Conservation (phyloP, 2,113 vertebrate genomes). For the Daboia siamensis region DNA sequence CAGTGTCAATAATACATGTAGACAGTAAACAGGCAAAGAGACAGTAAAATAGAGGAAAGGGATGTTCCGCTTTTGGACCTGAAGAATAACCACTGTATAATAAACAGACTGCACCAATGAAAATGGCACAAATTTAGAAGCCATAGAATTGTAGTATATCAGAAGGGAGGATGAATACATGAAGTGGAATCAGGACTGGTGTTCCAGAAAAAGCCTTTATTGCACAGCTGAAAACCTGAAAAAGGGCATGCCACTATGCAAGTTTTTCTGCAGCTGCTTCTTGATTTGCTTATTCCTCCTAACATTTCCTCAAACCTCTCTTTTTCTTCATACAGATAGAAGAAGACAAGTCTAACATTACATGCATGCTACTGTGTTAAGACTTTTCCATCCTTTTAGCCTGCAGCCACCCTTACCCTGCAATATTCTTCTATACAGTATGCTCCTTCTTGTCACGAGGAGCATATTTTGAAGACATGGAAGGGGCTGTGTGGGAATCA, state of each 20-base stretch:
- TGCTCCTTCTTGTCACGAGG: neutral
- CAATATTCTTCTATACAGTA: neutral
- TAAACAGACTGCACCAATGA: neutral
- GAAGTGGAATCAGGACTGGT: neutral
- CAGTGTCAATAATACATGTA: slow-evolving; percentile 55
- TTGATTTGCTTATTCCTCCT: neutral
- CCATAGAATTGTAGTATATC: neutral
- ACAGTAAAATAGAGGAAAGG: slow-evolving; percentile 54
- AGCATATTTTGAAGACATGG: neutral
- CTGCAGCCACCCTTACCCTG: neutral
- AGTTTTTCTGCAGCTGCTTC: neutral
- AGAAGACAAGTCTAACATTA: neutral
- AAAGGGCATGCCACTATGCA: neutral
- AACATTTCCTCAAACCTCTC: neutral
- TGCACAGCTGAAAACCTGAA: neutral
- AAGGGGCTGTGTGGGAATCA: neutral
- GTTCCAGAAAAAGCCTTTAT: neutral
- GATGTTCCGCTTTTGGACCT: slow-evolving; percentile 36
- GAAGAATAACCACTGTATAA: neutral
- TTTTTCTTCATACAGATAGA: neutral
- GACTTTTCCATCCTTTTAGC: neutral
- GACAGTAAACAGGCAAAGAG: slow-evolving; percentile 51
- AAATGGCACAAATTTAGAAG: no score
- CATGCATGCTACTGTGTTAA: neutral
- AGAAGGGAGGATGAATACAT: neutral